Evolutionary conservation across 2,797 vertebrate species (phyloP), one percentile per base, ranked within the genome.

Genomic region (Streptopelia turtur): DNA sequence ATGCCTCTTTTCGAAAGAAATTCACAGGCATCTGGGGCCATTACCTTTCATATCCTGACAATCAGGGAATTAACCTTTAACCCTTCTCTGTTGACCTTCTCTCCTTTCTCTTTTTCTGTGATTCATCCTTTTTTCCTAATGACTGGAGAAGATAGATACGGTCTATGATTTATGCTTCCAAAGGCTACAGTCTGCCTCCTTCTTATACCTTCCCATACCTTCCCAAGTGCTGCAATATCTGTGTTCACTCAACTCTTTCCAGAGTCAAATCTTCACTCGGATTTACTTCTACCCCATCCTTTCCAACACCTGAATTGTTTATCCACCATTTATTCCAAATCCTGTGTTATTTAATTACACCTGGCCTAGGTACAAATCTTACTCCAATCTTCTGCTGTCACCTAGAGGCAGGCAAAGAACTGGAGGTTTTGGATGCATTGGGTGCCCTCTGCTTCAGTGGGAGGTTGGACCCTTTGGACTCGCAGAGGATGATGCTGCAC

Each of bases 1-100:
- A 83, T 78, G 75, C 71, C 30, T 90, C 81, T 93, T 83, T 87
- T 61, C 83, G 87, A 94, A 96, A 75, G 75, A 94, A 89, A 90
- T 93, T 93, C 93, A 89, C 37, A 59, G 91, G 61, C 91, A 92
- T 93, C 86, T 93, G 81, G 53, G 91, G 50, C 86, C 92, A 93
- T 96, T 96, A 87, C 71, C 65, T 96, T 95, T 96, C 94, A 91
- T 96, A 96, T 95, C 61, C 75, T 68, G 76, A 81, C 78, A 83
- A 91, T 93, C 71, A 77, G 90, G 83, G 93, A 95, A 92, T 96
- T 95, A 95, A 92, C 95, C 94, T 95, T 93, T 95, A 85, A 83
- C 88, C 88, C 37, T 93, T 92, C 71, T 65, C 64, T 60, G 53
- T 85, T 95, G 91, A 95, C 91, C 93, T 89, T 6, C 50, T 92